Percentiles rank a stretch among this genome's conserved stretches.
phyloP scores from a whole-genome alignment of 2,888 invertebrate genomes.

The Cordilura impudica region DNA sequence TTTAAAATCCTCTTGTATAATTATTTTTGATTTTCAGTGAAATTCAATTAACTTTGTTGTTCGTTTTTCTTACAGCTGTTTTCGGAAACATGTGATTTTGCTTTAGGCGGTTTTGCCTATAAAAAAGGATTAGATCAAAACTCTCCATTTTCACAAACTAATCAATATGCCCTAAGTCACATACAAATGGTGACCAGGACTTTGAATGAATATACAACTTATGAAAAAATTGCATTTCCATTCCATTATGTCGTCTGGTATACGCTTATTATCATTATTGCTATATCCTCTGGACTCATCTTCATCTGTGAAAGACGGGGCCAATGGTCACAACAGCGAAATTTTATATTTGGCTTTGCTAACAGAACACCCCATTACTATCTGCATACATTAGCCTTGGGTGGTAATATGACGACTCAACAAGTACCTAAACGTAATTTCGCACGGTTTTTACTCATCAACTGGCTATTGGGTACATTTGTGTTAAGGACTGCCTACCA shows the following conservation, averaged over 20 bases:
- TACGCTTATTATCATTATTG: constrained; percentile 60
- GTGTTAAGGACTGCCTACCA: constrained; percentile 73
- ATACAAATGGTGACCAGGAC: constrained; percentile 70
- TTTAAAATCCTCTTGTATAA: too few species aligned
- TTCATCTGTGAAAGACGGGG: constrained; percentile 45
- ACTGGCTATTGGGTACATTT: constrained; percentile 69
- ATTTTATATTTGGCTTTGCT: constrained; percentile 64
- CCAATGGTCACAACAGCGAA: constrained; percentile 64
- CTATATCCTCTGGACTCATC: constrained; percentile 59
- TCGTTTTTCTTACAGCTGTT: constrained; percentile 67
- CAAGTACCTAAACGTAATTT: constrained; percentile 66
- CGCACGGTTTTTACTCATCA: constrained; percentile 67
- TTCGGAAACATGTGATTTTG: constrained; percentile 65
- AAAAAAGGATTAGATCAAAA: constrained; percentile 59
- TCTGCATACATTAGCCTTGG: constrained; percentile 65
- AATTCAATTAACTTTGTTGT: background rate
- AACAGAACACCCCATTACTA: constrained; percentile 64
- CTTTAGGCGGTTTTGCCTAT: constrained; percentile 69
- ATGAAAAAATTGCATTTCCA: constrained; percentile 70
- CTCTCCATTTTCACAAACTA: constrained; percentile 67
- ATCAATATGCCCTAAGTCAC: constrained; percentile 68
- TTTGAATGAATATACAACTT: constrained; percentile 66
- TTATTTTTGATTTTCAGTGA: too few species aligned
- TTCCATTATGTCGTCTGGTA: constrained; percentile 68
- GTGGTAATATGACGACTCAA: constrained; percentile 56